phyloP scores from a whole-genome alignment of 2,797 vertebrate genomes.

The Parotocinclus haroldoi region DNA sequence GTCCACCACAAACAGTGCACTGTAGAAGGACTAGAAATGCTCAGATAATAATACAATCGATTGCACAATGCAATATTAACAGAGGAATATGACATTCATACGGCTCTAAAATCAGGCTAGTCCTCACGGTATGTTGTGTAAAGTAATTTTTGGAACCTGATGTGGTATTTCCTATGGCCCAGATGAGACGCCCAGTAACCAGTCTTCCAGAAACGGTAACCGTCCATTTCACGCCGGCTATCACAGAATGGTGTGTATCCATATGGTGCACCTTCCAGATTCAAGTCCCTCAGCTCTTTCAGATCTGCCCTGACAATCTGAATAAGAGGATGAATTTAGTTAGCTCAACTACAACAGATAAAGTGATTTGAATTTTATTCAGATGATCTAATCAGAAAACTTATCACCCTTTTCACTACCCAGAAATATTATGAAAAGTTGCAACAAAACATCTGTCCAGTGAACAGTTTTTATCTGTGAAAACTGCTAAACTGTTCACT shows the following conservation, averaged over 20 bases:
- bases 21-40: slow-evolving; percentile 48
- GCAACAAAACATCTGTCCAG: too few relatives aligned
- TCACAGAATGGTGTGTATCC: slow-evolving; percentile 96
- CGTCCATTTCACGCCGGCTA: slow-evolving; percentile 92
- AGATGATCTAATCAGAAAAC: too few relatives aligned
- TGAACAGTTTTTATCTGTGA: too few relatives aligned
- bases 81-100: not conserved
- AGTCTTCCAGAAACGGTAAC: slow-evolving; percentile 94
- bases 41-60: not conserved
- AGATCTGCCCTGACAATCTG: slow-evolving; percentile 93
- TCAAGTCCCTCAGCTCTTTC: slow-evolving; percentile 84
- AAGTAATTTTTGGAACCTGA: slow-evolving; percentile 73
- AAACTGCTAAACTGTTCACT: too few relatives aligned
- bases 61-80: not conserved
- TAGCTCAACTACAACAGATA: not conserved
- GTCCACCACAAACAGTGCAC: slow-evolving; percentile 94
- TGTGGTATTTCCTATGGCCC: slow-evolving; percentile 81
- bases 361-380: not conserved
- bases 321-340: not conserved
- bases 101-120: too few relatives aligned
- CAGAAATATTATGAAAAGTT: too few relatives aligned
- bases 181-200: slow-evolving; percentile 96
- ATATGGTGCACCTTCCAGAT: slow-evolving; percentile 89
- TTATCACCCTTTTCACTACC: too few relatives aligned
- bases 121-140: not conserved